A percentile compares a stretch with the other conserved stretches of the same genome.
These are phyloP conservation scores for Plodia interpunctella DNA, from an alignment of 1,140 invertebrate genomes.

Conservation along the genomic window DNA sequence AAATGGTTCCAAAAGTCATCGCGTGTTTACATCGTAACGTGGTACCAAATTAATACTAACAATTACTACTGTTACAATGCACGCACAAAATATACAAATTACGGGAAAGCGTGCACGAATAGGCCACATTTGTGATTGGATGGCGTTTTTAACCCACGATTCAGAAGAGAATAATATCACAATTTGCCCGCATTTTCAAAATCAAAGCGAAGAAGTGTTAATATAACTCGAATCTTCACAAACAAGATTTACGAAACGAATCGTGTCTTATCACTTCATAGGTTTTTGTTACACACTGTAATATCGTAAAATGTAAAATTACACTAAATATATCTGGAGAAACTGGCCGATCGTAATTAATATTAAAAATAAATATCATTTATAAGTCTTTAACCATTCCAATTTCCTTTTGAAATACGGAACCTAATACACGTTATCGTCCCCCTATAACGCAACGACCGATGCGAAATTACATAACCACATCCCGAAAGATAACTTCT, in stretches of 20 bases:
- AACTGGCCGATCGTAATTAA: too few relatives aligned
- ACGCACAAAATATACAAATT: conserved; percentile 31
- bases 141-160: neutral
- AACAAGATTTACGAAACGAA: too few relatives aligned
- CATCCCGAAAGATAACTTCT: neutral
- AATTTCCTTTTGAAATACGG: neutral
- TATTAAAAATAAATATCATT: too few relatives aligned
- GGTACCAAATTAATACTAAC: conserved; percentile 29
- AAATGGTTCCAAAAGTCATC: neutral
- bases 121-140: neutral
- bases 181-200: too few relatives aligned
- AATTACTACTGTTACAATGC: conserved; percentile 20
- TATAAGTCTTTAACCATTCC: neutral
- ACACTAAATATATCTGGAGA: too few relatives aligned
- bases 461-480: neutral
- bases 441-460: neutral
- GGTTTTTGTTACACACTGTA: too few relatives aligned
- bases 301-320: too few relatives aligned
- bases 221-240: too few relatives aligned
- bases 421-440: neutral
- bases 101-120: conserved; percentile 16
- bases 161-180: neutral
- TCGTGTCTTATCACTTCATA: too few relatives aligned
- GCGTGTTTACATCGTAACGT: conserved; percentile 23
- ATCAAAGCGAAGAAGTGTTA: too few relatives aligned